Percentiles rank a stretch among this genome's conserved stretches.
phyloP scores from a whole-genome alignment of 2,888 invertebrate species.

The Ophioninae sp. region DNA sequence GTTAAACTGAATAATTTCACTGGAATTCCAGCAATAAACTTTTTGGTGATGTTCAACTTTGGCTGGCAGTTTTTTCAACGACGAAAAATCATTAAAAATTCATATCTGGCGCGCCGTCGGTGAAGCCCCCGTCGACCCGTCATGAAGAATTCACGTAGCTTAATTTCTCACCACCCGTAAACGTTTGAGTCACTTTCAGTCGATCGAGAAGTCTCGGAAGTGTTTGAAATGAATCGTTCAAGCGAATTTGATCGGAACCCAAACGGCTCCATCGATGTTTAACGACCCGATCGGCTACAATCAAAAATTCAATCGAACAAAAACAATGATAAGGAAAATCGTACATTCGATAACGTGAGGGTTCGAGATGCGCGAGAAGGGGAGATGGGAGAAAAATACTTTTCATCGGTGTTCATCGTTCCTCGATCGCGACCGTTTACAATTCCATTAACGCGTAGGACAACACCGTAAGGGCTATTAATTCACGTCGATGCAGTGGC shows the following conservation, averaged over 20 bases:
- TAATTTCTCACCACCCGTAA: neutral
- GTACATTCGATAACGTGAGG: conserved; percentile 1
- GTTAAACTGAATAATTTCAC: conserved; percentile 34
- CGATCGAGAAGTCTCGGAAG: neutral
- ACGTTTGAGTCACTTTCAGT: neutral
- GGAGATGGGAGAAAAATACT: conserved; percentile 25
- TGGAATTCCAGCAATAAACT: neutral
- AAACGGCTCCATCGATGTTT: neutral
- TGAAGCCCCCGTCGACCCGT: neutral
- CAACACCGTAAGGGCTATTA: conserved; percentile 63
- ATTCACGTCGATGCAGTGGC: conserved; percentile 61
- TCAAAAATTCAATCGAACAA: neutral
- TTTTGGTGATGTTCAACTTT: neutral
- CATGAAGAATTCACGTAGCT: neutral
- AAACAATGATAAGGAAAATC: neutral
- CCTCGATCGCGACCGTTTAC: conserved; percentile 39
- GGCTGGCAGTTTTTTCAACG: conserved; percentile 7
- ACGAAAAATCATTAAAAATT: conserved; percentile 10
- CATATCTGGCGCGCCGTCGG: neutral
- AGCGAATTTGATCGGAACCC: neutral
- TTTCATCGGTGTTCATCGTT: conserved; percentile 15
- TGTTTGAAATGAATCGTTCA: no score
- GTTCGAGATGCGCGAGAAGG: conserved; percentile 14
- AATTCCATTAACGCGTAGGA: conserved; percentile 66
- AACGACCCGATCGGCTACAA: neutral